Evolutionary conservation across 1,140 invertebrate species (phyloP).

Genomic region (Hestina assimilis): DNA sequence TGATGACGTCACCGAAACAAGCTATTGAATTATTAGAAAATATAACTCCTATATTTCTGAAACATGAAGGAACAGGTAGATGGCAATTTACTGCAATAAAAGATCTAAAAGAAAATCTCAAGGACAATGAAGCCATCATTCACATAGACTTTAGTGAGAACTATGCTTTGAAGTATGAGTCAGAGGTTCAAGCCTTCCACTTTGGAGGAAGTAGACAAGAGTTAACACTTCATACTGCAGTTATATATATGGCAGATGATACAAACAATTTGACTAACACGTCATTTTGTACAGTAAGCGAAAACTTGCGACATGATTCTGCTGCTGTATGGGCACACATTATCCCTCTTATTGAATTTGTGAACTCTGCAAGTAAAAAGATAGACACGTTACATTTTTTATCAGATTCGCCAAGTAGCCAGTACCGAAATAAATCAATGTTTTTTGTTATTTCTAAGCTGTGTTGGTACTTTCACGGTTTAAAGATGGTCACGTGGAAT

Average conservation of each 20-base stretch:
- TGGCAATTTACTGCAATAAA: not conserved
- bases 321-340: not conserved
- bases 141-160: not conserved
- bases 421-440: no score
- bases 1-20: not conserved
- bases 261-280: not conserved
- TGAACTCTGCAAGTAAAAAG: no score
- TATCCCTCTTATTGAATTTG: no score
- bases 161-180: no score
- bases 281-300: not conserved
- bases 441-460: no score
- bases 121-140: not conserved
- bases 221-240: not conserved
- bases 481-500: no score
- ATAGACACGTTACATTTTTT: no score
- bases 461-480: no score
- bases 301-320: not conserved
- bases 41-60: not conserved
- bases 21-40: no score
- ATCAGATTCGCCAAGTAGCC: no score
- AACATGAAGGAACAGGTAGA: not conserved
- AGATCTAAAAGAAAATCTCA: not conserved
- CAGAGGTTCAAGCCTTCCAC: no score
- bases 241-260: not conserved
- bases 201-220: not conserved